Evolutionary conservation across 23 tunicate genomes (phyloP).

Genomic region (Trididemnum miniatum): DNA sequence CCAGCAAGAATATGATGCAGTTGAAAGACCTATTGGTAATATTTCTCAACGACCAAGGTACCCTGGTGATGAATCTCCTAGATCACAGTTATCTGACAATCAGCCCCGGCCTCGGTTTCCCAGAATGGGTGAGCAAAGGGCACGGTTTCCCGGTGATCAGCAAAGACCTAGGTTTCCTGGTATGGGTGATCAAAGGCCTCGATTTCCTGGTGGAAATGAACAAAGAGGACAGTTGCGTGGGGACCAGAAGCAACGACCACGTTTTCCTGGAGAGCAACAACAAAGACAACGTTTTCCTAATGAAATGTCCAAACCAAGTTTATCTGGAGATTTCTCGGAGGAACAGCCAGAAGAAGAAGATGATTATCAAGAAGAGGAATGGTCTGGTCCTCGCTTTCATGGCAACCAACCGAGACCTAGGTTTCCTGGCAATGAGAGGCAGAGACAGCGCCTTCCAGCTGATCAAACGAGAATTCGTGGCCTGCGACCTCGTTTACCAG

Average conservation of each 20-base stretch:
- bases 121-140: not conserved
- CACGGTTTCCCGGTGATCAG: not conserved
- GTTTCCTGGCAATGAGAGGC: not conserved
- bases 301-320: not conserved
- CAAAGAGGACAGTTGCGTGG: not conserved
- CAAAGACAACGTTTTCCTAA: not conserved
- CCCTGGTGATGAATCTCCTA: not conserved
- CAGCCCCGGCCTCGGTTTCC: not conserved
- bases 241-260: not conserved
- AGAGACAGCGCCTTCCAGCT: constrained; percentile 3
- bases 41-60: constrained; percentile 2
- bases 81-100: not conserved
- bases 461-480: not conserved
- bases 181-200: not conserved
- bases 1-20: too few relatives aligned
- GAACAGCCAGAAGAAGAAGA: not conserved
- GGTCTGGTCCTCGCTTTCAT: not conserved
- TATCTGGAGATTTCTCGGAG: not conserved
- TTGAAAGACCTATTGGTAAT: not conserved
- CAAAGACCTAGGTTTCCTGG: constrained; percentile 11
- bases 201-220: not conserved
- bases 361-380: not conserved
- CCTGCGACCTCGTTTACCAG: constrained; percentile 17
- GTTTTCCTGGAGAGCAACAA: not conserved
- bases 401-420: constrained; percentile 1